Percentiles rank a stretch among this genome's conserved stretches.
phyloP scores from a whole-genome alignment of 2,888 invertebrate species.

The Bruchidius siliquastri region DNA sequence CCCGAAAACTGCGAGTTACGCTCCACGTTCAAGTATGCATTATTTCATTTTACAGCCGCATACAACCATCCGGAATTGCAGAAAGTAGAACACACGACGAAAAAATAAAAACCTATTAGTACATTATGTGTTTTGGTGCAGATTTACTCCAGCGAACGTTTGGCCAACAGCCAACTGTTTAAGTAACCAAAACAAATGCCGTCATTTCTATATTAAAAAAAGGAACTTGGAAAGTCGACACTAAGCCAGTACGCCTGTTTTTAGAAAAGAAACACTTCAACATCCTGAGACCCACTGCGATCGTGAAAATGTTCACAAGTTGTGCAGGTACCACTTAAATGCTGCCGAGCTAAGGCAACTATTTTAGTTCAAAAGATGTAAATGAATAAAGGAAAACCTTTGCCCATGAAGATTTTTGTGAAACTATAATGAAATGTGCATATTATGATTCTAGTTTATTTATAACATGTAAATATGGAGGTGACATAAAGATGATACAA shows the following conservation, averaged over 20 bases:
- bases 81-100: not conserved
- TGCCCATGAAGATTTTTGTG: too few species aligned
- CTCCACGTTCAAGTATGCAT: not conserved
- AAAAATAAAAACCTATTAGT: not conserved
- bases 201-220: slow-evolving; percentile 11
- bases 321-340: too few species aligned
- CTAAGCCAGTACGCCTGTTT: not conserved
- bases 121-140: not conserved
- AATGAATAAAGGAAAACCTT: too few species aligned
- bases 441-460: too few species aligned
- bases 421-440: too few species aligned
- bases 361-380: too few species aligned
- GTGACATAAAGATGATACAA: too few species aligned
- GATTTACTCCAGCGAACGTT: slow-evolving; percentile 2
- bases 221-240: not conserved
- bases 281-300: not conserved
- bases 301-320: not conserved
- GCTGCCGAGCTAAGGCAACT: too few species aligned
- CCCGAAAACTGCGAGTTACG: not conserved
- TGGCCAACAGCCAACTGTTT: slow-evolving; percentile 8
- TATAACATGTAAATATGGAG: too few species aligned
- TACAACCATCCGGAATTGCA: not conserved
- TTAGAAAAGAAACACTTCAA: not conserved
- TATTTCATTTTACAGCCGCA: not conserved
- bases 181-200: slow-evolving; percentile 8